phyloP scores from a whole-genome alignment of 2,113 vertebrate species.

The Clupea harengus region DNA sequence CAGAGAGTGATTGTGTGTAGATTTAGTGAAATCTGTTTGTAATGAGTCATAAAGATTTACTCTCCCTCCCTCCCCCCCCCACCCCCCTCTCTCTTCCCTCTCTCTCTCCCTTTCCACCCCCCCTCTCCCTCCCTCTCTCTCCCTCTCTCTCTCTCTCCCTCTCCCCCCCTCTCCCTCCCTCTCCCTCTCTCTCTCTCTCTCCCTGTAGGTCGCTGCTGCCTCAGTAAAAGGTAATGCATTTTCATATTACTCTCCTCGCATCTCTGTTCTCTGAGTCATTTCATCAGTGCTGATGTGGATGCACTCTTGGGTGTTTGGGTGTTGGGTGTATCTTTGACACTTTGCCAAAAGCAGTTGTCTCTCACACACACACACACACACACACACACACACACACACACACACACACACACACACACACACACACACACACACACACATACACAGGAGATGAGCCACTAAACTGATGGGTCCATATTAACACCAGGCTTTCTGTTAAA shows the following conservation, averaged over 20 bases:
- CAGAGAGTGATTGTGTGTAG: too few species aligned
- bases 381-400: not conserved
- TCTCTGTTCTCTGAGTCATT: too few species aligned
- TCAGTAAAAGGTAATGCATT: conserved; percentile 53
- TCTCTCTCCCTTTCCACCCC: not conserved
- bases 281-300: too few species aligned
- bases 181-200: conserved; percentile 37
- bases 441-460: not conserved
- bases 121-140: too few species aligned
- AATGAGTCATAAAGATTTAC: not conserved
- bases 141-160: too few species aligned
- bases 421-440: not conserved
- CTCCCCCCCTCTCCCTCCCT: not conserved
- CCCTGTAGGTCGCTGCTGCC: conserved; percentile 52
- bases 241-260: not conserved
- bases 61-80: not conserved
- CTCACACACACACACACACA: not conserved
- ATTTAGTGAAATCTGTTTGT: not conserved
- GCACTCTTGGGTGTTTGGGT: too few species aligned
- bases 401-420: conserved; percentile 14
- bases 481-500: not conserved
- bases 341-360: too few species aligned
- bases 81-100: too few species aligned
- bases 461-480: not conserved
- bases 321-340: too few species aligned